A percentile compares a stretch with the other conserved stretches of the same genome.
phyloP scores from a whole-genome alignment of 2,797 vertebrate genomes.

The Diglossa cyanea region DNA sequence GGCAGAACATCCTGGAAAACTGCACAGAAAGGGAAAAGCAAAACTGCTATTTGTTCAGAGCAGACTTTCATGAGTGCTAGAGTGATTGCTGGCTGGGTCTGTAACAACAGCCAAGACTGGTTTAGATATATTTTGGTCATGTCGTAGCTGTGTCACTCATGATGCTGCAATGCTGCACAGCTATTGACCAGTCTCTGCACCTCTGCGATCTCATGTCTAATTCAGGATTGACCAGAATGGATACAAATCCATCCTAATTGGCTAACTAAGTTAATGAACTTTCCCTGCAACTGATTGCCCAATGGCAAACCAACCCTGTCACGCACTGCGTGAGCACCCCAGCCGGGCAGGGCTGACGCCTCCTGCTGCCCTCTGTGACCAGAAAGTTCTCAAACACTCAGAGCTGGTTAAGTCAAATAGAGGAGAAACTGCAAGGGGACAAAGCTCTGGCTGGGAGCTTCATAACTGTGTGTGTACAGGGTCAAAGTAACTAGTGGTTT shows the following conservation, averaged over 20 bases:
- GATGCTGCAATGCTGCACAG: not conserved
- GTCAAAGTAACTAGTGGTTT: not conserved
- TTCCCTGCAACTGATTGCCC: not conserved
- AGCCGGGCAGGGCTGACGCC: fast-evolving
- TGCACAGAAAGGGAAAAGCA: not conserved
- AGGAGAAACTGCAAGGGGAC: not conserved
- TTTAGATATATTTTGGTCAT: not conserved
- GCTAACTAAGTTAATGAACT: conserved; percentile 9
- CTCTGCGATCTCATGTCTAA: not conserved
- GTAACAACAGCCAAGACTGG: not conserved
- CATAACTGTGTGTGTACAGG: not conserved
- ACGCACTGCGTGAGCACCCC: not conserved
- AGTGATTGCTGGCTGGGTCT: not conserved
- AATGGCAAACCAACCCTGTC: fast-evolving
- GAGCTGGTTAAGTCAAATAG: not conserved
- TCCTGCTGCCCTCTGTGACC: not conserved
- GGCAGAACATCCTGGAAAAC: not conserved
- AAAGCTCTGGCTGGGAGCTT: not conserved
- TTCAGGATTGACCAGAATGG: not conserved
- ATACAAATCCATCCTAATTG: conserved; percentile 16
- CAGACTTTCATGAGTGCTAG: not conserved
- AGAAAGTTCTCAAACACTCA: not conserved
- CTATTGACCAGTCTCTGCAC: not conserved
- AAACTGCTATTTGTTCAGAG: not conserved
- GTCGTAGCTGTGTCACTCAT: not conserved